Percentiles rank a stretch among this genome's conserved stretches.
phyloP scores from a whole-genome alignment of 2,888 invertebrate genomes.

The Uloborus plumipes region DNA sequence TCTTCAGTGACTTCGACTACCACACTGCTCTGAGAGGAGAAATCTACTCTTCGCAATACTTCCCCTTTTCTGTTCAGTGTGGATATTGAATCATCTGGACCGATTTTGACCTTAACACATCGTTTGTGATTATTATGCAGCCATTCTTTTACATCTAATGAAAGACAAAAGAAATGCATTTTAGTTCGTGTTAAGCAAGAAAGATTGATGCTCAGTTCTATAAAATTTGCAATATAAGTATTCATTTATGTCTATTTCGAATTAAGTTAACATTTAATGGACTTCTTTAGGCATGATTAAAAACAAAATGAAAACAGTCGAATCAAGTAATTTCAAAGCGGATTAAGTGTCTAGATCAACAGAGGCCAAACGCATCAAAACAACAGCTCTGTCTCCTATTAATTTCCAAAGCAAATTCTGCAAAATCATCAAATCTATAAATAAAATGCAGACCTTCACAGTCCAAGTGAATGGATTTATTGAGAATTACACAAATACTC shows the following conservation, averaged over 20 bases:
- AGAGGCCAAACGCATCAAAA: no score
- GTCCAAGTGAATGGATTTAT: not conserved
- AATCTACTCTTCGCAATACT: conserved; percentile 84
- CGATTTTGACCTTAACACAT: conserved; percentile 88
- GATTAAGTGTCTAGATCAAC: no score
- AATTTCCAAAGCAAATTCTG: no score
- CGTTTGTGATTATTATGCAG: conserved; percentile 91
- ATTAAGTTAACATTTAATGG: not conserved
- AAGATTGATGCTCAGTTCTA: not conserved
- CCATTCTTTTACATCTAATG: conserved; percentile 86
- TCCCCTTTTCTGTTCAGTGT: conserved; percentile 93
- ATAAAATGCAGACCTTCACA: no score
- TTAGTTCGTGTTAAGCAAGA: no score
- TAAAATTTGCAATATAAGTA: not conserved
- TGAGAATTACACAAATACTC: not conserved
- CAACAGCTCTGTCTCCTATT: no score
- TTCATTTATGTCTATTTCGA: not conserved
- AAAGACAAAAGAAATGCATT: not conserved
- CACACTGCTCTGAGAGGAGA: conserved; percentile 82
- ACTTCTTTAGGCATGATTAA: no score
- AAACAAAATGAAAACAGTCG: no score
- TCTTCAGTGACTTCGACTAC: conserved; percentile 92
- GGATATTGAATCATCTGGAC: conserved; percentile 87
- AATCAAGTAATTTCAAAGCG: no score
- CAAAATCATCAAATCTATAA: no score